Percentiles rank a stretch among this genome's conserved stretches.
phyloP scores from a whole-genome alignment of 2,113 vertebrate genomes.

The Dascyllus trimaculatus region DNA sequence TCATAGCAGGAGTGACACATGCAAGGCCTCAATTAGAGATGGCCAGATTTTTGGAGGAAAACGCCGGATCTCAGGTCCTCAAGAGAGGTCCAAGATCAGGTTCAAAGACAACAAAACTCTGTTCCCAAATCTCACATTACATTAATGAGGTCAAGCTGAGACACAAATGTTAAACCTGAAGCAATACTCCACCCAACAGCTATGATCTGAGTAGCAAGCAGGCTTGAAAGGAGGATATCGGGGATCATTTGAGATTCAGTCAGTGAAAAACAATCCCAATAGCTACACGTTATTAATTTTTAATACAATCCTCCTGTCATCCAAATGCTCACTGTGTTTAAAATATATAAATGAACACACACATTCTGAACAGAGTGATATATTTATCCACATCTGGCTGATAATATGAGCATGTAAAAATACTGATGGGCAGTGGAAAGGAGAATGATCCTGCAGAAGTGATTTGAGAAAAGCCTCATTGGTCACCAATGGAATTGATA shows the following conservation, averaged over 20 bases:
- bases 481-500: too few relatives aligned
- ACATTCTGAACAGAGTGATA: not conserved
- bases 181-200: not conserved
- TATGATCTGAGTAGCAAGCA: not conserved
- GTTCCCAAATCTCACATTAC: not conserved
- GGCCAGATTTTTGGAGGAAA: not conserved
- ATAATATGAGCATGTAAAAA: not conserved
- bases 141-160: slow-evolving; percentile 6
- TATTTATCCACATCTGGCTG: not conserved
- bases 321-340: not conserved
- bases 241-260: not conserved
- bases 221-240: not conserved
- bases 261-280: not conserved
- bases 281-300: not conserved
- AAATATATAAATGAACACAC: not conserved
- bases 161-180: not conserved
- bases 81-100: slow-evolving; percentile 1
- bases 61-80: not conserved
- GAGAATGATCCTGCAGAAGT: slow-evolving; percentile 1
- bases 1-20: slow-evolving; percentile 5
- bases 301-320: not conserved
- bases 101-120: too few relatives aligned
- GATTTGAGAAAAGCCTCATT: not conserved
- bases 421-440: not conserved
- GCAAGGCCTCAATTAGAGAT: slow-evolving; percentile 11